These are phyloP conservation scores for Carettochelys insculpta DNA, from an alignment of 2,113 vertebrate species.

Conservation along the genomic window DNA sequence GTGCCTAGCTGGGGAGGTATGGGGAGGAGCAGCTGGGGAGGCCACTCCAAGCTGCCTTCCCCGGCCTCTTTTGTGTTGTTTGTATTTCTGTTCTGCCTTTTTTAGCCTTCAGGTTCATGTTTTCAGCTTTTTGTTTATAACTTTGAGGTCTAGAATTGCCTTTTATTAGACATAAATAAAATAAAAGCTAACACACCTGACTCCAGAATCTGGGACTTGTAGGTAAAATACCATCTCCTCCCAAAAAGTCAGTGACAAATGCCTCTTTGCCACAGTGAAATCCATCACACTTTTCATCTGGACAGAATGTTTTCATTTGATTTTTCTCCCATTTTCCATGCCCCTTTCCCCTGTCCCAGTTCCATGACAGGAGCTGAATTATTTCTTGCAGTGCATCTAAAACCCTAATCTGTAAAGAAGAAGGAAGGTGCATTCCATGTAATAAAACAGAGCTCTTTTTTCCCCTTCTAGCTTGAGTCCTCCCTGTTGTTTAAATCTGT, in stretches of 20 bases:
- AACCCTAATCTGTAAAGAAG: conserved; percentile 63
- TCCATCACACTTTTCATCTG: background rate
- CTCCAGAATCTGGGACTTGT: background rate
- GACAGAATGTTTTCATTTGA: background rate
- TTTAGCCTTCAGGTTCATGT: background rate
- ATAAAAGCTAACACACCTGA: background rate
- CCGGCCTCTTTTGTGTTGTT: background rate
- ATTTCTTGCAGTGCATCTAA: conserved; percentile 46
- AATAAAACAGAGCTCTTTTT: conserved; percentile 60
- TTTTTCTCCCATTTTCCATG: background rate
- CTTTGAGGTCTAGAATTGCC: background rate
- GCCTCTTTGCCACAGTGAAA: background rate
- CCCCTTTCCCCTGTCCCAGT: background rate
- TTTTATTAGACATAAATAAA: background rate
- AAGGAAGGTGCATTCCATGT: conserved; percentile 67
- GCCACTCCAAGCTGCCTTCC: no score
- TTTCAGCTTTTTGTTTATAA: background rate
- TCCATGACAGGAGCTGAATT: conserved; percentile 56
- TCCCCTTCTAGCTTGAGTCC: conserved; percentile 68
- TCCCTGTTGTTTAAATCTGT: conserved; percentile 70
- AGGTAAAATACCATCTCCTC: background rate
- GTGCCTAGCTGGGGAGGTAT: no score
- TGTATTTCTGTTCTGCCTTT: background rate
- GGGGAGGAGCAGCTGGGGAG: no score
- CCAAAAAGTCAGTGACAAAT: background rate